Conservation (phyloP, 2,797 vertebrate species). For the Mormyrops boulengeri region DNA sequence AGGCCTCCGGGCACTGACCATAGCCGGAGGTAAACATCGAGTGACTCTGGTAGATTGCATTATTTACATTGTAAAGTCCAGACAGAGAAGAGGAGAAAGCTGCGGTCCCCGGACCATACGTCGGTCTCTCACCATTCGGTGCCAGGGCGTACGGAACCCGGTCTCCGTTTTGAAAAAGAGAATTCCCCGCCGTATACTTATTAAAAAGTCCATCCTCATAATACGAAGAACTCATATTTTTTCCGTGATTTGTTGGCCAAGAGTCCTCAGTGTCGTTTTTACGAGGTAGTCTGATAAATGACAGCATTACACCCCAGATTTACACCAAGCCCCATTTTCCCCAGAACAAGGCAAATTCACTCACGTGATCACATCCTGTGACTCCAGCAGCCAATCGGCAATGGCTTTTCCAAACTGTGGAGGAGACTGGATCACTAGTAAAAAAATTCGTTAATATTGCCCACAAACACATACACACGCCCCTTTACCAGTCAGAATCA, state of each 20-base stretch:
- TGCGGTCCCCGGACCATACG: slow-evolving; percentile 66
- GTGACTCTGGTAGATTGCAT: slow-evolving; percentile 68
- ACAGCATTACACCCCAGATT: slow-evolving; percentile 95
- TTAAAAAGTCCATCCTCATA: slow-evolving; percentile 87
- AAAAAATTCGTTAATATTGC: slow-evolving; percentile 40
- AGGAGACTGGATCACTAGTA: slow-evolving; percentile 47
- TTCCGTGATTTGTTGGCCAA: slow-evolving; percentile 92
- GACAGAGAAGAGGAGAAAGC: slow-evolving; percentile 68
- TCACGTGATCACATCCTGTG: slow-evolving; percentile 80
- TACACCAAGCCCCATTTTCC: slow-evolving; percentile 95
- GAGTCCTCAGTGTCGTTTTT: slow-evolving; percentile 96
- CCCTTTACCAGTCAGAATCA: slow-evolving; percentile 10
- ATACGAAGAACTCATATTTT: slow-evolving; percentile 95
- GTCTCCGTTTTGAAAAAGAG: slow-evolving; percentile 78
- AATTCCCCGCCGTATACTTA: slow-evolving; percentile 80
- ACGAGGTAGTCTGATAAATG: slow-evolving; percentile 97
- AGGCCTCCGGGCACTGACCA: slow-evolving; percentile 67
- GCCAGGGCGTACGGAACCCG: slow-evolving; percentile 74
- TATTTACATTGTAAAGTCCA: slow-evolving; percentile 78
- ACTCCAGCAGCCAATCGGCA: slow-evolving; percentile 73
- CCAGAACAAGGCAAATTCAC: slow-evolving; percentile 71
- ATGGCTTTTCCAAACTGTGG: slow-evolving; percentile 72
- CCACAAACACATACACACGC: slow-evolving; percentile 19
- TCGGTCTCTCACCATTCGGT: slow-evolving; percentile 70
- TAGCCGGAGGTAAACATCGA: slow-evolving; percentile 63